Percentiles rank a stretch among this genome's conserved stretches.
Conservation (phyloP, 2,888 invertebrate species). For the Perizoma flavofasciatum region DNA sequence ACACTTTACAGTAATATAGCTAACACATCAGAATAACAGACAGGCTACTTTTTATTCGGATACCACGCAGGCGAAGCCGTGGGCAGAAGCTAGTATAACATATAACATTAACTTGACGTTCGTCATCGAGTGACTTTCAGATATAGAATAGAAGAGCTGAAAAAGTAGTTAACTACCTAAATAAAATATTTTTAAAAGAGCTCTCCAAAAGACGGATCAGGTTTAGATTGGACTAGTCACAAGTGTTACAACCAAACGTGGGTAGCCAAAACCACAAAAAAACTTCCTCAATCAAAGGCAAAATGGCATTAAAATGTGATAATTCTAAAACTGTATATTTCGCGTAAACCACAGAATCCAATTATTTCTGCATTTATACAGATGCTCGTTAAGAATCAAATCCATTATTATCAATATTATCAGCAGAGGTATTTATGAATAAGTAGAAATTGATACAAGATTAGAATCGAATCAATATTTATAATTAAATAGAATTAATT, state of each 20-base stretch:
- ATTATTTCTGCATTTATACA: slow-evolving; percentile 17
- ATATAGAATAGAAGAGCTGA: no score
- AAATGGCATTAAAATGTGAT: neutral
- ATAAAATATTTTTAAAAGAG: no score
- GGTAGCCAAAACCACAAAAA: slow-evolving; percentile 9
- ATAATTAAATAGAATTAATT: neutral
- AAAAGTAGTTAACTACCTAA: no score
- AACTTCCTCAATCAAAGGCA: slow-evolving; percentile 13
- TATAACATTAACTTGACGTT: no score
- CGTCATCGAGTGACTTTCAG: no score
- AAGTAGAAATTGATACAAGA: neutral
- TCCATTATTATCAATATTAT: no score
- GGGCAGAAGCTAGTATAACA: no score
- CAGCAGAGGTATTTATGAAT: neutral
- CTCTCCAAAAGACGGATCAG: no score
- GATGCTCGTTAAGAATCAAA: neutral
- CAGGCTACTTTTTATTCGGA: no score
- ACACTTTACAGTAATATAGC: no score
- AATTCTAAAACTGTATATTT: neutral
- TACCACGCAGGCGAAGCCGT: no score
- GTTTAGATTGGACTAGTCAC: neutral
- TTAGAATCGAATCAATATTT: neutral
- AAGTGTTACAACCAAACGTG: neutral
- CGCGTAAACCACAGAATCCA: slow-evolving; percentile 6
- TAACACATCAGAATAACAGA: no score